A percentile compares a stretch with the other conserved stretches of the same genome.
Evolutionary conservation across 2,797 vertebrate genomes (phyloP).

Genomic region (Etheostoma nigrum): DNA sequence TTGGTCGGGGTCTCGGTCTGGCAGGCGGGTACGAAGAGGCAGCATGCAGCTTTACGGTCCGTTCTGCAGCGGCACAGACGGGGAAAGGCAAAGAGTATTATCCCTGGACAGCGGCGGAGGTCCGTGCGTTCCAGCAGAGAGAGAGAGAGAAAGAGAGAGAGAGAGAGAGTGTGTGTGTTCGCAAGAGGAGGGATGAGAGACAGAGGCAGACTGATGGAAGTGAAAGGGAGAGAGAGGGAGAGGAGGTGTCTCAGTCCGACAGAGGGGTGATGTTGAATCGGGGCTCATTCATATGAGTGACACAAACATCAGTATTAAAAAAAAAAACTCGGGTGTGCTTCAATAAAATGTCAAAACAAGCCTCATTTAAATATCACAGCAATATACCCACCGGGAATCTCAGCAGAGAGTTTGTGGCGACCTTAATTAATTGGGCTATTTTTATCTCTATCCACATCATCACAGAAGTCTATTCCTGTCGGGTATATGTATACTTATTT

Average conservation of each 20-base stretch:
- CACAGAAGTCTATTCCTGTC: background rate
- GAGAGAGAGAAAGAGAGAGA: constrained; percentile 40
- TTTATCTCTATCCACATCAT: background rate
- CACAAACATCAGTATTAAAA: background rate
- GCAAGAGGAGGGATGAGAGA: constrained; percentile 30
- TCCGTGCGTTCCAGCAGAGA: constrained; percentile 67
- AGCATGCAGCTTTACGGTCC: constrained; percentile 62
- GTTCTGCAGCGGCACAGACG: constrained; percentile 64
- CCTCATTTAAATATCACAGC: constrained; percentile 50
- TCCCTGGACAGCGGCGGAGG: constrained; percentile 63
- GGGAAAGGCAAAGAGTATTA: constrained; percentile 59
- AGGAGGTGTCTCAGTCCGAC: constrained; percentile 31
- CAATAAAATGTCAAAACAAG: constrained; percentile 49
- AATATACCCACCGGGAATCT: constrained; percentile 30
- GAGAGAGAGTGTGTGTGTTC: background rate
- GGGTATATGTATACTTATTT: background rate
- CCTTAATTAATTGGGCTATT: constrained; percentile 17
- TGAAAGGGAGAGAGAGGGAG: constrained; percentile 4
- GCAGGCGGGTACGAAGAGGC: constrained; percentile 24
- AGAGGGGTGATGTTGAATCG: constrained; percentile 49
- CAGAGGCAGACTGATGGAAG: constrained; percentile 20
- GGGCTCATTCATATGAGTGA: constrained; percentile 37
- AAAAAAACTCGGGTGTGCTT: constrained; percentile 35
- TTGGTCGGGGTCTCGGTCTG: constrained; percentile 45
- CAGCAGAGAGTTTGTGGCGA: background rate